These are phyloP conservation scores for Semaprochilodus insignis DNA, from an alignment of 2,797 vertebrate species.

Conservation along the genomic window DNA sequence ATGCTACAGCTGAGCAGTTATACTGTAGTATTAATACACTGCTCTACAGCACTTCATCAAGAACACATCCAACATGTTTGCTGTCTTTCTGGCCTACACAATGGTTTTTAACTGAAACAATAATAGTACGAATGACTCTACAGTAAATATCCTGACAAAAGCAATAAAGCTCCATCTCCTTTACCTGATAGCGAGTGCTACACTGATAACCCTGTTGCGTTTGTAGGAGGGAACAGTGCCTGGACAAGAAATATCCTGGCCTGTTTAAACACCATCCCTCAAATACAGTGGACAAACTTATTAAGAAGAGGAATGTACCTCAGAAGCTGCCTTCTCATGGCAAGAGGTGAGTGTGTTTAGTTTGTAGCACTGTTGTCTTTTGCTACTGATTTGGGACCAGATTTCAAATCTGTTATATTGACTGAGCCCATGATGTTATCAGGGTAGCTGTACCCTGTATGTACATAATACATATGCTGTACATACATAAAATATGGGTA, in stretches of 20 bases:
- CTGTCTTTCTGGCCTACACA: background rate
- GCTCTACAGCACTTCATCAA: background rate
- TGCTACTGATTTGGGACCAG: background rate
- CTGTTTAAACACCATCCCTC: slow-evolving; percentile 90
- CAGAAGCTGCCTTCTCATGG: slow-evolving; percentile 90
- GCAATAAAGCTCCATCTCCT: no score
- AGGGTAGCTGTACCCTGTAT: background rate
- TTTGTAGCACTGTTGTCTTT: background rate
- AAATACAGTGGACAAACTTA: slow-evolving; percentile 94
- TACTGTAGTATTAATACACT: background rate
- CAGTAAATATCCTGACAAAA: no score
- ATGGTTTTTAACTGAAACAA: background rate
- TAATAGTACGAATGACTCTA: background rate
- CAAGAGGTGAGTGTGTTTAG: slow-evolving; percentile 82
- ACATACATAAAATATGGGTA: background rate
- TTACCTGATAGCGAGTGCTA: background rate
- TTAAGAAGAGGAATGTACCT: slow-evolving; percentile 94
- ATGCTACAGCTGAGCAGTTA: background rate
- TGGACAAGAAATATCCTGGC: slow-evolving; percentile 92
- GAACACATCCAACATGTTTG: background rate
- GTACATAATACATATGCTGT: background rate
- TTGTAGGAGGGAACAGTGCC: slow-evolving; percentile 90
- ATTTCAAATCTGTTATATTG: background rate
- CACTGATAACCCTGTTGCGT: slow-evolving; percentile 20
- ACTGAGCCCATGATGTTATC: background rate